Conservation (phyloP, 2,888 invertebrate genomes). For the Protodeltote pygarga region DNA sequence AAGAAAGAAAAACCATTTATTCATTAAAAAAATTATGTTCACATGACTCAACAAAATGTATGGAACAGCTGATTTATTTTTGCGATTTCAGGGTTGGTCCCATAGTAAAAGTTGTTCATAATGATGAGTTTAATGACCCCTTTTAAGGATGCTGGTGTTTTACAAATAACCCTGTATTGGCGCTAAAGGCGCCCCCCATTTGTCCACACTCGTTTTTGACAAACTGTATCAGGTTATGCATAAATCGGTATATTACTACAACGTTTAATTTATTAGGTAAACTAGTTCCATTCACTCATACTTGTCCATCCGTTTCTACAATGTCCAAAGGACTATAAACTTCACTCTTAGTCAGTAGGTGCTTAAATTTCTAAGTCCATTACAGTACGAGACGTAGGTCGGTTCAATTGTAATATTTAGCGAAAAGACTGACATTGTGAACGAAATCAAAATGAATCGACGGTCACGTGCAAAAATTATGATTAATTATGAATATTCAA, state of each 20-base stretch:
- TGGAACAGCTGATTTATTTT: too few species aligned
- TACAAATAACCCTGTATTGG: too few species aligned
- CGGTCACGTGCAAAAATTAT: conserved; percentile 69
- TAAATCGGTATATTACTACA: conserved; percentile 27
- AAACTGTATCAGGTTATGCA: background rate
- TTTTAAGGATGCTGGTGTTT: too few species aligned
- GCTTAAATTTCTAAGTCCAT: conserved; percentile 48
- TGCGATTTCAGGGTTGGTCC: too few species aligned
- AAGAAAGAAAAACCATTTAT: too few species aligned
- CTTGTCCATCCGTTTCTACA: conserved; percentile 13
- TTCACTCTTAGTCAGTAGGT: conserved; percentile 41
- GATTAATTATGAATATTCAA: conserved; percentile 67
- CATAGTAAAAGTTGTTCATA: too few species aligned
- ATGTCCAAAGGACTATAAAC: conserved; percentile 45
- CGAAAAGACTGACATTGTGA: conserved; percentile 76
- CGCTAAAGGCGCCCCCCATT: too few species aligned
- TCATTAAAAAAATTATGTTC: too few species aligned
- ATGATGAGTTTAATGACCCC: too few species aligned
- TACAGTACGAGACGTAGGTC: conserved; percentile 32
- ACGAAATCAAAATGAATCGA: conserved; percentile 64
- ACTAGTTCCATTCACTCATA: conserved; percentile 5
- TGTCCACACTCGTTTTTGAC: background rate
- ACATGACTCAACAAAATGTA: too few species aligned
- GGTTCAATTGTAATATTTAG: conserved; percentile 57
- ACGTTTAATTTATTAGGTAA: conserved; percentile 1